phyloP scores from a whole-genome alignment of 2,113 vertebrate species.

The Neodontobutis hainanensis region DNA sequence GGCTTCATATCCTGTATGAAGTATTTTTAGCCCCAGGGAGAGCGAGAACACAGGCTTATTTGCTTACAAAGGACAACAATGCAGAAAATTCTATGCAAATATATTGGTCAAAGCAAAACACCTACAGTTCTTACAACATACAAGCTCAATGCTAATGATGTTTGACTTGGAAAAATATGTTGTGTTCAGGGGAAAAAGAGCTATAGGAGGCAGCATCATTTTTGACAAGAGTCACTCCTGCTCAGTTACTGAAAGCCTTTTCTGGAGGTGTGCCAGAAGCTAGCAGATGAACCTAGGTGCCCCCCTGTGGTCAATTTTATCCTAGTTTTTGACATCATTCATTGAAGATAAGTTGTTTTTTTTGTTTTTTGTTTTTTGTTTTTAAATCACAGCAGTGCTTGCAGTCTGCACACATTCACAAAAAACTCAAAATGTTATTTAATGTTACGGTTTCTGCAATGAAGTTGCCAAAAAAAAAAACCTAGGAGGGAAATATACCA shows the following conservation, averaged over 20 bases:
- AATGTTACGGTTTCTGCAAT: too few species aligned
- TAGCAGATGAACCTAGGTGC: constrained; percentile 41
- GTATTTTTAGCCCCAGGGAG: constrained; percentile 66
- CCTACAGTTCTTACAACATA: too few species aligned
- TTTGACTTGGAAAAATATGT: constrained; percentile 11
- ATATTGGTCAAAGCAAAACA: too few species aligned
- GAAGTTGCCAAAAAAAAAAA: too few species aligned
- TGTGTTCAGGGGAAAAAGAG: neutral
- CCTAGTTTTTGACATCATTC: constrained; percentile 5
- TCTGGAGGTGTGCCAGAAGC: constrained; percentile 27
- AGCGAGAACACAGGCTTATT: constrained; percentile 35
- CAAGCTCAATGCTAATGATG: neutral
- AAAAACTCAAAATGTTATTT: too few species aligned
- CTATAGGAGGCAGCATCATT: constrained; percentile 24
- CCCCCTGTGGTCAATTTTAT: constrained; percentile 57
- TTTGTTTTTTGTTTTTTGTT: too few species aligned
- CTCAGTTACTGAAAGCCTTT: constrained; percentile 30
- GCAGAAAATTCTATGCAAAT: neutral
- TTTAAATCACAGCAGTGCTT: too few species aligned
- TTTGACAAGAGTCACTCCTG: constrained; percentile 37
- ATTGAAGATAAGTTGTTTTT: neutral
- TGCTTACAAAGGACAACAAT: constrained; percentile 36
- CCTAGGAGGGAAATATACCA: too few species aligned
- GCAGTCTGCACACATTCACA: too few species aligned
- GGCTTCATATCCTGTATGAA: constrained; percentile 68